Conservation (phyloP, 2,888 invertebrate species). For the Uloborus plumipes region DNA sequence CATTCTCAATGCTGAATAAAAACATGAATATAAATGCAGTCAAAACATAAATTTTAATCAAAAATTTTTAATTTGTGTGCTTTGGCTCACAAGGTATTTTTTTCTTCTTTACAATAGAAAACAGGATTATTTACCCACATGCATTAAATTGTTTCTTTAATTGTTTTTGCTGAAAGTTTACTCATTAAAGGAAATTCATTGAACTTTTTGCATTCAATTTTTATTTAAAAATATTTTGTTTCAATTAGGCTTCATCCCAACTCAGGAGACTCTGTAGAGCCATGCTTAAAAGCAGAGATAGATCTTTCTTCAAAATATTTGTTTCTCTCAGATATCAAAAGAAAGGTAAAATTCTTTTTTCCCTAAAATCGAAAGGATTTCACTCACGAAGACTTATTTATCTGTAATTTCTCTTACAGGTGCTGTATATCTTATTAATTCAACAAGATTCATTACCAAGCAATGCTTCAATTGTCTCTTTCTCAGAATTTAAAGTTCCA, state of each 20-base stretch:
- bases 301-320: constrained; percentile 89
- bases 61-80: too few species aligned
- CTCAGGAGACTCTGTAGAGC: constrained; percentile 66
- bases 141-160: too few species aligned
- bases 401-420: constrained; percentile 16
- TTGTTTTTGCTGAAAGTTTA: too few species aligned
- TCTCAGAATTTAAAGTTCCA: constrained; percentile 89
- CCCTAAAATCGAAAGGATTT: background rate
- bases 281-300: constrained; percentile 81
- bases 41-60: too few species aligned
- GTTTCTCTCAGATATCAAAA: constrained; percentile 87
- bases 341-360: constrained; percentile 74
- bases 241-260: constrained; percentile 56
- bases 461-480: constrained; percentile 70
- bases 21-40: too few species aligned
- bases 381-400: background rate
- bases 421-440: constrained; percentile 26
- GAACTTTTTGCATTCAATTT: background rate
- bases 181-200: too few species aligned
- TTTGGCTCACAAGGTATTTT: too few species aligned
- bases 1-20: too few species aligned
- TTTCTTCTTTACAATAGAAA: too few species aligned
- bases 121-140: too few species aligned
- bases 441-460: constrained; percentile 69
- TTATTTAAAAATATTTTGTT: constrained; percentile 4